Evolutionary conservation across 2,113 vertebrate species (phyloP).

Genomic region (Pogonocichla stellata): DNA sequence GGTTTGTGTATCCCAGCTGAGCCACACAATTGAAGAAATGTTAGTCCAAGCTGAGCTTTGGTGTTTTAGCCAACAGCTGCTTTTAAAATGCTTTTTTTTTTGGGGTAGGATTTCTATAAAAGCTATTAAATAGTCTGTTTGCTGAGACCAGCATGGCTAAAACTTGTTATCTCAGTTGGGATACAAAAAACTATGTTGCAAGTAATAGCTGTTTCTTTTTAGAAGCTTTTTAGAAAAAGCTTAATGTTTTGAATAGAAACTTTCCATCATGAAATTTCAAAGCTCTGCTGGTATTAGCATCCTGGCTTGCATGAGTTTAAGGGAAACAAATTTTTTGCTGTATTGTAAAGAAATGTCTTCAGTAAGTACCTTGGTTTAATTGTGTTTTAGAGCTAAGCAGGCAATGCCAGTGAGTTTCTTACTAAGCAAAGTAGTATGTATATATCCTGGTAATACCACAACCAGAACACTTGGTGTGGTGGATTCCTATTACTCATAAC

Average conservation of each 20-base stretch:
- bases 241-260: conserved; percentile 29
- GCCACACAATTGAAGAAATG: conserved; percentile 37
- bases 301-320: background rate
- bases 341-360: background rate
- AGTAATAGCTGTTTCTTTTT: conserved; percentile 26
- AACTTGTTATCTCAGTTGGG: conserved; percentile 53
- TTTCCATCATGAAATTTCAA: conserved; percentile 5
- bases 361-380: background rate
- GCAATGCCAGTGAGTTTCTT: background rate
- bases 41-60: conserved; percentile 56
- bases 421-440: background rate
- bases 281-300: conserved; percentile 16
- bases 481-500: background rate
- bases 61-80: conserved; percentile 45
- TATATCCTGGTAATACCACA: background rate
- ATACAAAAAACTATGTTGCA: background rate
- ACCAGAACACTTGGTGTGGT: background rate
- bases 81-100: conserved; percentile 45
- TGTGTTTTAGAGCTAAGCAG: background rate
- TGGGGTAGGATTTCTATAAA: conserved; percentile 32
- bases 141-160: conserved; percentile 22
- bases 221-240: conserved; percentile 33
- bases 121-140: conserved; percentile 43
- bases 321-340: background rate
- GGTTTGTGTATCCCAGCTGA: conserved; percentile 24